These are phyloP conservation scores for Scrobipalpa costella DNA, from an alignment of 2,888 invertebrate species.

Conservation along the genomic window DNA sequence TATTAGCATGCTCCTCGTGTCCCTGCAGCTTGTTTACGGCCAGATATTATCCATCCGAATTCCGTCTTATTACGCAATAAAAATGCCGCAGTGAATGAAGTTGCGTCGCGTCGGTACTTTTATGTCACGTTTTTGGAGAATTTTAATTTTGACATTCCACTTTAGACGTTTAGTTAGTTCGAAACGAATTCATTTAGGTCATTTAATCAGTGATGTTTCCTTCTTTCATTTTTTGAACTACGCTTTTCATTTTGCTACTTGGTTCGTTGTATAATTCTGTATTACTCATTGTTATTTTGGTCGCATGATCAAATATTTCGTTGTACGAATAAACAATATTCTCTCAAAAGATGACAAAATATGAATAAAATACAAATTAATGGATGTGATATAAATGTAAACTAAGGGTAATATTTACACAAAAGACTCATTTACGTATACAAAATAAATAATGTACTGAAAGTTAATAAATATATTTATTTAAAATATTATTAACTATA, in stretches of 20 bases:
- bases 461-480: too few relatives aligned
- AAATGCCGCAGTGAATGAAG: slow-evolving; percentile 63
- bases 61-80: slow-evolving; percentile 65
- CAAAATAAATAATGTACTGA: too few relatives aligned
- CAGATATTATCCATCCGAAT: slow-evolving; percentile 65
- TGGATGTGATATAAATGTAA: too few relatives aligned
- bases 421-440: too few relatives aligned
- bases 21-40: slow-evolving; percentile 56
- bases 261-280: too few relatives aligned
- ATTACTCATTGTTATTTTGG: too few relatives aligned
- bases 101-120: slow-evolving; percentile 47
- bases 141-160: slow-evolving; percentile 58
- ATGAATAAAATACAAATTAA: too few relatives aligned
- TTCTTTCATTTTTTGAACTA: neutral
- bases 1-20: slow-evolving; percentile 60
- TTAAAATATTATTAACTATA: too few relatives aligned
- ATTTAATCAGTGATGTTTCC: neutral
- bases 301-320: too few relatives aligned
- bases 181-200: slow-evolving; percentile 27
- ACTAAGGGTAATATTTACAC: too few relatives aligned
- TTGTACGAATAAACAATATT: too few relatives aligned
- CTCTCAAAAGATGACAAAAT: too few relatives aligned
- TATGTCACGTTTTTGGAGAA: slow-evolving; percentile 55
- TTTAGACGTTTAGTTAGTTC: slow-evolving; percentile 36
- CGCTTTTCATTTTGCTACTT: neutral